phyloP scores from a whole-genome alignment of 2,888 invertebrate species.

The Ypsolopha scabrella region DNA sequence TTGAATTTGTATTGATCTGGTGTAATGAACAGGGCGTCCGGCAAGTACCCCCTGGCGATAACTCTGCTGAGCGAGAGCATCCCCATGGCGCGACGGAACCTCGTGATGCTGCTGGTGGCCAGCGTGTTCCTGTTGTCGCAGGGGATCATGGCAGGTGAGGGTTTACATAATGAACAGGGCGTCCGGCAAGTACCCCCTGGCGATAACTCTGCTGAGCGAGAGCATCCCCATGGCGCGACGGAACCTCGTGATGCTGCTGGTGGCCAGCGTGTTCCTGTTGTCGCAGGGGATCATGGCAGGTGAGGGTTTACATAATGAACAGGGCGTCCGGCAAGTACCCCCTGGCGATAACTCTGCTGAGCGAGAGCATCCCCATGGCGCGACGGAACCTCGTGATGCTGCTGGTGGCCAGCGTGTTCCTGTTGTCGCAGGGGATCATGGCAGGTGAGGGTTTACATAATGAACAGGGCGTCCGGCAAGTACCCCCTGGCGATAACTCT shows the following conservation, averaged over 20 bases:
- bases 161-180: conserved; percentile 13
- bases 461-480: conserved; percentile 18
- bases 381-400: conserved; percentile 6
- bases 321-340: conserved; percentile 22
- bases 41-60: conserved; percentile 20
- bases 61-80: conserved; percentile 24
- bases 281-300: background rate
- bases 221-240: conserved; percentile 20
- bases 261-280: background rate
- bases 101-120: conserved; percentile 10
- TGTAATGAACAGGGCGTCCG: conserved; percentile 14
- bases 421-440: background rate
- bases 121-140: background rate
- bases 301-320: background rate
- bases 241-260: conserved; percentile 9
- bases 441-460: background rate
- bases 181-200: conserved; percentile 19
- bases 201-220: conserved; percentile 23
- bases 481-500: conserved; percentile 20
- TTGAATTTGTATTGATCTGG: no score
- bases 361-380: conserved; percentile 22
- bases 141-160: background rate
- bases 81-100: conserved; percentile 14
- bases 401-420: conserved; percentile 10
- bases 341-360: conserved; percentile 19